Evolutionary conservation across 2,113 vertebrate genomes (phyloP).

Genomic region (Ornithorhynchus anatinus): DNA sequence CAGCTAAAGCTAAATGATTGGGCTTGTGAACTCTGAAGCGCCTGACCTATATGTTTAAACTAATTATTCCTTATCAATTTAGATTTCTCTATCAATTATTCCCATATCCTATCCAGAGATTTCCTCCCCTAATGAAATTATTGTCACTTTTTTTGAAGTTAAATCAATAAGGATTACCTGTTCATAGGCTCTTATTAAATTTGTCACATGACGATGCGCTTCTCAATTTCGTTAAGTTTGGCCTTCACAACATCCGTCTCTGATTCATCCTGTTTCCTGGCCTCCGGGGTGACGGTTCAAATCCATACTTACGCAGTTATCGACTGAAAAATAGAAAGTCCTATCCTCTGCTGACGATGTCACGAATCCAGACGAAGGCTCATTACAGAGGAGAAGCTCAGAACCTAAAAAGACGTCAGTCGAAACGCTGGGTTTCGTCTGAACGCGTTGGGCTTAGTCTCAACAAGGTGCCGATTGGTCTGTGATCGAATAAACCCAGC

Average conservation of each 20-base stretch:
- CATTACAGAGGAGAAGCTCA: no score
- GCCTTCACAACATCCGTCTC: neutral
- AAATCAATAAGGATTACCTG: neutral
- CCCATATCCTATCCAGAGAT: neutral
- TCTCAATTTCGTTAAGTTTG: neutral
- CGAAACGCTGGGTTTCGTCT: no score
- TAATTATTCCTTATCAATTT: no score
- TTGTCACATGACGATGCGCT: conserved; percentile 4
- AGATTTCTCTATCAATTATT: neutral
- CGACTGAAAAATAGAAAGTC: neutral
- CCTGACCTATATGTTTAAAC: no score
- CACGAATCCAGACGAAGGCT: neutral
- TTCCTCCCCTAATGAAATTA: neutral
- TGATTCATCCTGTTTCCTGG: neutral
- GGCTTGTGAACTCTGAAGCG: no score
- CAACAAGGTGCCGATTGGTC: no score
- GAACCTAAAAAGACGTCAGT: no score
- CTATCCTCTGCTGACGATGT: neutral
- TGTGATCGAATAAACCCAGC: no score
- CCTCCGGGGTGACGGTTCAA: no score
- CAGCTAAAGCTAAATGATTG: no score
- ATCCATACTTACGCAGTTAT: neutral
- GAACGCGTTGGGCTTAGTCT: no score
- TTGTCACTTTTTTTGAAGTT: neutral
- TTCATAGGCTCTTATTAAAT: neutral